These are phyloP conservation scores for Axea sp. DNA, from an alignment of 2,888 invertebrate genomes.

Conservation along the genomic window DNA sequence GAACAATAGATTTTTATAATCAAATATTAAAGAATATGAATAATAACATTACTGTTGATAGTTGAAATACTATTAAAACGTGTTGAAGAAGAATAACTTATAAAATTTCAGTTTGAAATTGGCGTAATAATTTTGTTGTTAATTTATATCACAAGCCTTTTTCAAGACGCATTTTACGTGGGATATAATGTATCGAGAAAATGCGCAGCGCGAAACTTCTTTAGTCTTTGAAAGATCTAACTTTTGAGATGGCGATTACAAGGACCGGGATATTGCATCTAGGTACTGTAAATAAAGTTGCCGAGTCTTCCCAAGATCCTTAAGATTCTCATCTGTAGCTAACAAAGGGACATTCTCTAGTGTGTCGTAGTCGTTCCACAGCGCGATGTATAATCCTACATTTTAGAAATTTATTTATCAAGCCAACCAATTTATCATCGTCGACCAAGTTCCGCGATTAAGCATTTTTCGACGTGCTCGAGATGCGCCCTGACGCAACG, in stretches of 20 bases:
- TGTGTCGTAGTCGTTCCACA: slow-evolving; percentile 32
- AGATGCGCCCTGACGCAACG: slow-evolving; percentile 23
- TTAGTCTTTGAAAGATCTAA: slow-evolving; percentile 28
- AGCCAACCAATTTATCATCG: too few species aligned
- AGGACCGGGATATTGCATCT: slow-evolving; percentile 57
- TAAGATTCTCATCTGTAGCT: slow-evolving; percentile 56
- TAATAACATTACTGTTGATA: too few species aligned
- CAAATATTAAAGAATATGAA: too few species aligned
- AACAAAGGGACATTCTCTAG: slow-evolving; percentile 54
- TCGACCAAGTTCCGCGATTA: slow-evolving; percentile 32
- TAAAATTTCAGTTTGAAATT: too few species aligned
- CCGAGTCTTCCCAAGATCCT: slow-evolving; percentile 54
- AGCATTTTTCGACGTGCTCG: slow-evolving; percentile 34
- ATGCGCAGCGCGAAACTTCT: slow-evolving; percentile 20
- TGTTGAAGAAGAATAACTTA: too few species aligned
- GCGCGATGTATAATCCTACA: slow-evolving; percentile 34
- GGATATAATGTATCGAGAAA: slow-evolving; percentile 32
- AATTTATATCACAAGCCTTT: too few species aligned
- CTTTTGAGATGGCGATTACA: slow-evolving; percentile 48
- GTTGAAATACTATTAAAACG: too few species aligned
- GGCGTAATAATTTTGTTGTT: too few species aligned
- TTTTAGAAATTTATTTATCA: slow-evolving; percentile 52
- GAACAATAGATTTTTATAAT: too few species aligned
- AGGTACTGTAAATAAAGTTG: slow-evolving; percentile 54
- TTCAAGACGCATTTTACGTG: slow-evolving; percentile 12